Evolutionary conservation across 2,797 vertebrate species (phyloP).

Genomic region (Acanthis flammea): DNA sequence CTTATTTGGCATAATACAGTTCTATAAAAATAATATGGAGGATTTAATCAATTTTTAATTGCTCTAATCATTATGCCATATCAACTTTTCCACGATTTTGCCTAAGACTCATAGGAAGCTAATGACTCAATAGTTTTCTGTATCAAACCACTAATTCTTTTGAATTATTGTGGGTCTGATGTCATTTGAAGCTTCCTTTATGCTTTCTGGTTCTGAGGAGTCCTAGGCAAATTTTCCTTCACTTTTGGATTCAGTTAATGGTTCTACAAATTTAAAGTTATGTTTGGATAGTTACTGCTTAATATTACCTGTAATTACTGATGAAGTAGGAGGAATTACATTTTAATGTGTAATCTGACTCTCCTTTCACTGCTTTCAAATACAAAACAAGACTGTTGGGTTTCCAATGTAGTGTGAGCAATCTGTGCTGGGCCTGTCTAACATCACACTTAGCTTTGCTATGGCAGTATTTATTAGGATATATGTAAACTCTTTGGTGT

Average conservation of each 20-base stretch:
- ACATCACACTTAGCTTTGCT: not conserved
- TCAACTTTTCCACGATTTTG: not conserved
- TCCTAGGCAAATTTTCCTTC: not conserved
- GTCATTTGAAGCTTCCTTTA: not conserved
- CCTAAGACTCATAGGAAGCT: not conserved
- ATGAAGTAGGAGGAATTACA: not conserved
- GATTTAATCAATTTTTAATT: not conserved
- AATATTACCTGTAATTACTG: not conserved
- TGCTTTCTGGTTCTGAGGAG: not conserved
- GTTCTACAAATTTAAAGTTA: not conserved
- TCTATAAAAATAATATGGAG: not conserved
- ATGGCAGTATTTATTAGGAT: not conserved
- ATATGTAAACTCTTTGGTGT: not conserved
- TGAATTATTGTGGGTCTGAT: not conserved
- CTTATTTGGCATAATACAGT: not conserved
- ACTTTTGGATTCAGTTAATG: not conserved
- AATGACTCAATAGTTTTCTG: not conserved
- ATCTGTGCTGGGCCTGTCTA: not conserved
- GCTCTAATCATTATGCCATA: not conserved
- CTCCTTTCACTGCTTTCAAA: not conserved
- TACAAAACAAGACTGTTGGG: not conserved
- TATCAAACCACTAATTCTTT: not conserved
- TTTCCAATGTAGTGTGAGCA: not conserved
- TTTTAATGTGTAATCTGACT: not conserved
- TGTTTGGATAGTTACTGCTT: not conserved